Conservation (phyloP, 1,140 invertebrate genomes). For the Lethocerus indicus region DNA sequence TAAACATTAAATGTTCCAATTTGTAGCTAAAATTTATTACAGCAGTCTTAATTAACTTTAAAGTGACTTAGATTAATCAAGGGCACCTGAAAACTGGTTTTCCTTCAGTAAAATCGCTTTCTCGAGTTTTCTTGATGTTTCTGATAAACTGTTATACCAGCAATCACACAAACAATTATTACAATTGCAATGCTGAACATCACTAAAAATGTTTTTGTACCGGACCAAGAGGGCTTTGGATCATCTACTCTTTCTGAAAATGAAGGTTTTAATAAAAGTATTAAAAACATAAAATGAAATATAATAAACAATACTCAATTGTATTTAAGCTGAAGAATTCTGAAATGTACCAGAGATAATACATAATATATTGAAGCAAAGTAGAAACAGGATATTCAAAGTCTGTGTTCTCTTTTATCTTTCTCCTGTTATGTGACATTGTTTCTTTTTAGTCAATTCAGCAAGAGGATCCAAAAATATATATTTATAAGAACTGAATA, state of each 20-base stretch:
- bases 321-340: background rate
- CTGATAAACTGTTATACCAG: slow-evolving; percentile 81
- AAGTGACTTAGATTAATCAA: background rate
- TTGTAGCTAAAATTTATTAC: too few species aligned
- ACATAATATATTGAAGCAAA: background rate
- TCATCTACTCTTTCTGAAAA: slow-evolving; percentile 70
- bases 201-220: slow-evolving; percentile 74
- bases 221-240: slow-evolving; percentile 61
- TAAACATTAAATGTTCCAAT: too few species aligned
- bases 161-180: slow-evolving; percentile 58
- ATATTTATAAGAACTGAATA: too few species aligned
- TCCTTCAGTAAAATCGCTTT: slow-evolving; percentile 69
- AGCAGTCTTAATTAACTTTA: background rate
- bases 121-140: slow-evolving; percentile 75
- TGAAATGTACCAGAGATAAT: background rate
- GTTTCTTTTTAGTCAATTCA: too few species aligned
- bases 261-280: slow-evolving; percentile 14
- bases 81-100: background rate
- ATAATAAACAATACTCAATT: background rate
- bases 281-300: background rate
- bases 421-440: background rate
- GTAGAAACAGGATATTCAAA: slow-evolving; percentile 6
- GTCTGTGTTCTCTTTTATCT: background rate
- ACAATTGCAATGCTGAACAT: slow-evolving; percentile 62
- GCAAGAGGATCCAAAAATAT: too few species aligned